Evolutionary conservation across 2,113 vertebrate genomes (phyloP), one percentile per base, ranked within the genome.

Genomic region (Rhea pennata): DNA sequence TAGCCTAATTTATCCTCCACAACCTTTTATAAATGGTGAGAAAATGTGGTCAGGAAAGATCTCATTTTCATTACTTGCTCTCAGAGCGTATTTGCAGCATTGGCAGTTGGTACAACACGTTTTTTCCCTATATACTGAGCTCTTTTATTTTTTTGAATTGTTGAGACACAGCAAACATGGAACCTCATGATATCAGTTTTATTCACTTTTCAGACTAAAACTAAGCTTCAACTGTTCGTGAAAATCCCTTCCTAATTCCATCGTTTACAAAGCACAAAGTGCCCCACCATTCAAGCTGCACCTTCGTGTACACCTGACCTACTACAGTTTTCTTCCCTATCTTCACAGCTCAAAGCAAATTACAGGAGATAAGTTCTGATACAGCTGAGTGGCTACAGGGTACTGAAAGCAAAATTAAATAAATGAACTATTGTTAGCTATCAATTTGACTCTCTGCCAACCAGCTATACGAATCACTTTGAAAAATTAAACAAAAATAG

Each of bases 351-450:
- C 94, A 95, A 95, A 95, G 71, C 83, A 91, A 97, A 90, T 62
- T 92, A 88, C n/a, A 48, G 79, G 90, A 96, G 96, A 96, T 96
- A 96, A 96, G 92, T 93, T 74, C 92, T 80, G 92, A 83, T 90
- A 85, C 94, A 95, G 92, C 59, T 4, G 13, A 95, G 87, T 95
- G 96, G 56, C 87, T 91, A 86, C 64, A 85, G 59, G 59, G 71
- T 91, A 96, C 87, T 92, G 89, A 94, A 95, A 93, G 85, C 27
- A 20, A 84, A 90, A 48, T 77, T 86, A 88, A 96, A 97, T 90
- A 95, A 96, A 93, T 94, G 94, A 93, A 40, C 88, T 96, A 96
- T 97, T 96, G 94, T 95, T 96, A 92, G 86, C 67, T 95, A 94
- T 96, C 96, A 95, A 90, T 85, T 94, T 91, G 96, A 84, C 65